These are phyloP conservation scores for Zelleria hepariella DNA, from an alignment of 2,888 invertebrate species.

Conservation along the genomic window DNA sequence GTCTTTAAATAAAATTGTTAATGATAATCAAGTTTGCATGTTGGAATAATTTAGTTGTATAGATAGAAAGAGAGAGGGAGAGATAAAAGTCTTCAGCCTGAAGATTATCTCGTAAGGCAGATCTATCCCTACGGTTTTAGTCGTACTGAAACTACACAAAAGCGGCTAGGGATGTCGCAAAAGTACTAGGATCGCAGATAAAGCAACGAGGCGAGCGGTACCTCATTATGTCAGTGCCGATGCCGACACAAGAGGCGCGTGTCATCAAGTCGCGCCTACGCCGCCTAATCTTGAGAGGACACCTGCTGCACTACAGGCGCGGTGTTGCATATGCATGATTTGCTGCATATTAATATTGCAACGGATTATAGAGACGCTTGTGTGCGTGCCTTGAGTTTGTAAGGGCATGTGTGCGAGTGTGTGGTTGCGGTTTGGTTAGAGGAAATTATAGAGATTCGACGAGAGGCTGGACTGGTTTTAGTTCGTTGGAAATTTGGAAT, in stretches of 20 bases:
- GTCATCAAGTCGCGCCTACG: constrained; percentile 28
- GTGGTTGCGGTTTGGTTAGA: not conserved
- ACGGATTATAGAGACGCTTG: constrained; percentile 18
- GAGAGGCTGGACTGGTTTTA: too few species aligned
- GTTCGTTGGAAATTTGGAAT: too few species aligned
- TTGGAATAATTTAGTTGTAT: too few species aligned
- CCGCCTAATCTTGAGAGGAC: constrained; percentile 33
- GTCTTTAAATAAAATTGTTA: too few species aligned
- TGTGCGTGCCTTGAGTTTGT: too few species aligned
- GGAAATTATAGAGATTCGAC: not conserved
- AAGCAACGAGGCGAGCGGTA: not conserved
- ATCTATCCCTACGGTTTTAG: too few species aligned
- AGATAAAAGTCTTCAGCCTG: too few species aligned
- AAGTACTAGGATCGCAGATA: not conserved
- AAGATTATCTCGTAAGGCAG: too few species aligned
- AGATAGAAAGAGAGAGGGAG: too few species aligned
- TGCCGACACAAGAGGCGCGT: constrained; percentile 16
- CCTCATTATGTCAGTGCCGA: constrained; percentile 6
- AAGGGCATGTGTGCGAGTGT: constrained; percentile 10
- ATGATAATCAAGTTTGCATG: too few species aligned
- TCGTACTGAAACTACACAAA: too few species aligned
- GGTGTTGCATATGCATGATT: constrained; percentile 38
- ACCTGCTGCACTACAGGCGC: constrained; percentile 25
- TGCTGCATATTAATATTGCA: constrained; percentile 50
- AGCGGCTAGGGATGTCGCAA: too few species aligned